Conservation (phyloP, 2,797 vertebrate species). For the Sebastes hopkinsi region DNA sequence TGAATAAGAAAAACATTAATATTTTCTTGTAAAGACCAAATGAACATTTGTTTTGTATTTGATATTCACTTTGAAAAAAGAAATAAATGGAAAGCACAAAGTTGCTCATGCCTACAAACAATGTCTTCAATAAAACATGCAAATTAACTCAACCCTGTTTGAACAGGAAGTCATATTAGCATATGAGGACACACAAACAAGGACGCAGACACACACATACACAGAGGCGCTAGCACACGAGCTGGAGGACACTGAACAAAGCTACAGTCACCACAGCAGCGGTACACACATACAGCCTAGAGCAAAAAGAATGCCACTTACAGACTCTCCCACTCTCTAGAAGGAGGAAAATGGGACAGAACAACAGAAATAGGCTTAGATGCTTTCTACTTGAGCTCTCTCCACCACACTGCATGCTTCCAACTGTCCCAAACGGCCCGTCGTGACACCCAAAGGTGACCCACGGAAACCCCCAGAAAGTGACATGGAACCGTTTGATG, state of each 20-base stretch:
- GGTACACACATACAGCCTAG: constrained; percentile 51
- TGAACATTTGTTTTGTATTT: neutral
- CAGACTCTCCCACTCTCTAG: constrained; percentile 98
- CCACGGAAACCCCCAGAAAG: neutral
- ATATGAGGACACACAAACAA: constrained; percentile 30
- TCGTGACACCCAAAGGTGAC: constrained; percentile 6
- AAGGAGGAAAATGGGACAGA: constrained; percentile 86
- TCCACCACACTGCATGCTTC: constrained; percentile 51
- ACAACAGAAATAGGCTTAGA: constrained; percentile 86
- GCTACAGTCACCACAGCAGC: constrained; percentile 43
- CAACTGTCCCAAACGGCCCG: constrained; percentile 25
- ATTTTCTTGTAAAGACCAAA: neutral
- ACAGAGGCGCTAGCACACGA: neutral
- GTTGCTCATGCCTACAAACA: constrained; percentile 23
- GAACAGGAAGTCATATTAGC: constrained; percentile 8
- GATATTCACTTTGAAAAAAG: neutral
- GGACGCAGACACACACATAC: neutral
- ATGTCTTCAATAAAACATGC: constrained; percentile 39
- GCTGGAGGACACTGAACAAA: constrained; percentile 44
- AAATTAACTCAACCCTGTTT: constrained; percentile 10
- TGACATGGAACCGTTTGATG: constrained; percentile 16
- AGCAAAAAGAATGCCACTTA: constrained; percentile 89
- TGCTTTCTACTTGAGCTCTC: constrained; percentile 55
- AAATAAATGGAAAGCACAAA: constrained; percentile 55
- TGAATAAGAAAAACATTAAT: neutral